Evolutionary conservation across 2,888 invertebrate species (phyloP), one percentile per base, ranked within the genome.

Genomic region (Molorchus minor): DNA sequence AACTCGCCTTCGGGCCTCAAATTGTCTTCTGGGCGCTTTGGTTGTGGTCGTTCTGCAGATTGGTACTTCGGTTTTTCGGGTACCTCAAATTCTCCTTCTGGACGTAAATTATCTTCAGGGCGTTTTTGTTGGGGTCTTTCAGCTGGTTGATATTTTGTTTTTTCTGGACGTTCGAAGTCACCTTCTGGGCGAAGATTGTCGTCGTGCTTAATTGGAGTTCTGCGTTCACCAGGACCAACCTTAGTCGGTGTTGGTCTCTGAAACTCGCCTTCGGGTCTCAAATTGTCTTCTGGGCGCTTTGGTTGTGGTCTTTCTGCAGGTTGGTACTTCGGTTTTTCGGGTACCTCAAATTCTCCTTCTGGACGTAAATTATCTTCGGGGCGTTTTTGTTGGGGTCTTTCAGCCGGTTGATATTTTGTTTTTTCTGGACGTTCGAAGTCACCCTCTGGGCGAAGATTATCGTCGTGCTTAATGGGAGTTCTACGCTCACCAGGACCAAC

Each of bases 21-120:
- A 72, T 74, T 83, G 71, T 82, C 82, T 19, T 71, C 61, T 0
- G 79, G 82, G 47, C 64, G 73, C 81, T 80, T 59, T 68, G 69
- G 74, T 38, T 75, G 61, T 0, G 74, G 73, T 58, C 82, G 73
- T 21, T 83, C 82, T 12, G 75, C 68, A 69, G 76, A 58, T 79
- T 82, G 25, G 79, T 75, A 60, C 79, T 80, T 7, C 76, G 75
- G 49, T 79, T 79, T 51, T 79, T 79, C 45, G 38, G 81, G 81
- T 70, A 76, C 71, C 38, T 80, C 79, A 65, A 85, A 85, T 0
- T 86, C 85, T 1, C 88, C 88, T 74, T 87, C 88, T 0, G 85
- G 84, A 43, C 77, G 81, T 2, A 81, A 62, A 59, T 85, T 84
- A 55, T 80, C 80, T 53, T 77, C 73, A 0, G 76, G 80, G 36